These are phyloP conservation scores for Drosophila tani DNA, from an alignment of 1,140 invertebrate species.

Conservation along the genomic window DNA sequence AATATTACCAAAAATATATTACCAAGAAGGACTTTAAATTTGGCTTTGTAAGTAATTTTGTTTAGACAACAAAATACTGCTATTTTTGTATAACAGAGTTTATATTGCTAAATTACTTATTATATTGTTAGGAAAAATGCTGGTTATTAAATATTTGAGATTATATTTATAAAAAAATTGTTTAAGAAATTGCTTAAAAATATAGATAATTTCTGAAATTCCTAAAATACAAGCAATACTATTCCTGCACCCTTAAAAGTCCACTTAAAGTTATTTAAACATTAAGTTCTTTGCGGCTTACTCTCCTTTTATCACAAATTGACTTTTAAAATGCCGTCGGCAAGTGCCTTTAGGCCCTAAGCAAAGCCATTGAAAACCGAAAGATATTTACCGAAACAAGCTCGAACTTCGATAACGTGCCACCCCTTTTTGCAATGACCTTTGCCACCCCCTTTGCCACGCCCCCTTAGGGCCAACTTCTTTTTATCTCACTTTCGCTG, in stretches of 20 bases:
- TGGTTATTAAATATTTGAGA: no score
- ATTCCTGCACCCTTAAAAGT: not conserved
- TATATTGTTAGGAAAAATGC: no score
- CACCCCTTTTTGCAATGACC: slow-evolving; percentile 16
- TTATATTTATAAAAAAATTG: no score
- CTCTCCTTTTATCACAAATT: not conserved
- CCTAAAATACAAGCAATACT: no score
- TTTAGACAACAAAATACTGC: no score
- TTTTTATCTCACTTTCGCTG: slow-evolving; percentile 74
- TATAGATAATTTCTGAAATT: no score
- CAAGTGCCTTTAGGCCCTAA: slow-evolving; percentile 15
- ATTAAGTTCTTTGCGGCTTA: not conserved
- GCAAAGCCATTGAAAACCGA: not conserved
- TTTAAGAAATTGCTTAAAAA: no score
- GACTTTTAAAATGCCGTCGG: slow-evolving; percentile 22
- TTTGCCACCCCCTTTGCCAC: not conserved
- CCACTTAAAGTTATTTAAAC: not conserved
- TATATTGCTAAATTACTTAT: no score
- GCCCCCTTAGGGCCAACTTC: slow-evolving; percentile 15
- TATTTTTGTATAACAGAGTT: no score
- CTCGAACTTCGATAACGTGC: slow-evolving; percentile 7
- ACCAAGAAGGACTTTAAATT: no score
- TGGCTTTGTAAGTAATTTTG: no score
- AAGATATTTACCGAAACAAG: slow-evolving; percentile 28
- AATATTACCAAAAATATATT: no score